Percentiles rank a stretch among this genome's conserved stretches.
These are phyloP conservation scores for Pelodytes ibericus DNA, from an alignment of 2,797 vertebrate species.

Conservation along the genomic window DNA sequence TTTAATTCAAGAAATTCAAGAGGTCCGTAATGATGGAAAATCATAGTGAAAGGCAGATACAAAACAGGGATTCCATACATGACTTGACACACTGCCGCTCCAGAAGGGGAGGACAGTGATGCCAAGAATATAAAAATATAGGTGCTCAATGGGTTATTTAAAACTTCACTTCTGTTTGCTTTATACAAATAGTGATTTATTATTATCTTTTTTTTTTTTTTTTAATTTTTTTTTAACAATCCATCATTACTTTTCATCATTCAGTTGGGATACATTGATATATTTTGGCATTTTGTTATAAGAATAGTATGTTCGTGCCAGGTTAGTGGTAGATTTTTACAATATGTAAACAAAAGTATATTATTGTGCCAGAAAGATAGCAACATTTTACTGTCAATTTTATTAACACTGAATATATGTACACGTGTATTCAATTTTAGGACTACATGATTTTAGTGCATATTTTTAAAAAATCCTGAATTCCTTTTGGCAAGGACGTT, in stretches of 20 bases:
- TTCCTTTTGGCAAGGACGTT: too few relatives aligned
- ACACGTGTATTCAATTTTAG: too few relatives aligned
- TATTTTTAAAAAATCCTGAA: too few relatives aligned
- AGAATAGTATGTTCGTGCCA: too few relatives aligned
- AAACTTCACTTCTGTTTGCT: slow-evolving; percentile 33
- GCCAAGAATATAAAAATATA: slow-evolving; percentile 67
- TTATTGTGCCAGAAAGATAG: too few relatives aligned
- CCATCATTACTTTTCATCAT: slow-evolving; percentile 1
- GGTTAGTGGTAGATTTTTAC: too few relatives aligned
- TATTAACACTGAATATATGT: too few relatives aligned
- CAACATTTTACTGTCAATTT: too few relatives aligned
- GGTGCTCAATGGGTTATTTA: slow-evolving; percentile 40
- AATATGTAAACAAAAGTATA: too few relatives aligned
- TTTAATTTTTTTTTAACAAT: not conserved
- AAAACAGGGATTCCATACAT: slow-evolving; percentile 75
- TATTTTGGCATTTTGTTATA: too few relatives aligned
- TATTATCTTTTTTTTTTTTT: not conserved
- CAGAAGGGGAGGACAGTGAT: slow-evolving; percentile 68
- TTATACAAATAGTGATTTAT: not conserved
- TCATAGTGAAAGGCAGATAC: slow-evolving; percentile 75
- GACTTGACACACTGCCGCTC: slow-evolving; percentile 65
- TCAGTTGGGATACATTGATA: too few relatives aligned
- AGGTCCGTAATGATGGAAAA: slow-evolving; percentile 79
- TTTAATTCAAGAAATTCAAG: slow-evolving; percentile 86
- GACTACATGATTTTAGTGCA: too few relatives aligned